Conservation (phyloP, 53 echinoderm and acorn worm species). For the Zoroaster sp. region DNA sequence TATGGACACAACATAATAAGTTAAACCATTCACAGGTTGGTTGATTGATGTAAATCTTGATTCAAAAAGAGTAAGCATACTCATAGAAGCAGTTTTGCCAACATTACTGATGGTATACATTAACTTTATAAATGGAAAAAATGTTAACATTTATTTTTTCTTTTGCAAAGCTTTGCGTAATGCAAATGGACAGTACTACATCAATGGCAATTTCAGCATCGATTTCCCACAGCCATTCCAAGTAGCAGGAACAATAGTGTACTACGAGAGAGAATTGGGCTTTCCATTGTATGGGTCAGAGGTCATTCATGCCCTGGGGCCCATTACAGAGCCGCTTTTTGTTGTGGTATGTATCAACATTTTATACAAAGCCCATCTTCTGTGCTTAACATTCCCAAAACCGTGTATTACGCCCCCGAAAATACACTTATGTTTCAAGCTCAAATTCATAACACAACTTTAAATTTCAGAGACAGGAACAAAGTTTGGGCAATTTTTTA, state of each 20-base stretch:
- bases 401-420: too few relatives aligned
- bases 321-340: constrained; percentile 79
- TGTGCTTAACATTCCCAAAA: neutral
- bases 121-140: too few relatives aligned
- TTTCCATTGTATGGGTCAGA: constrained; percentile 62
- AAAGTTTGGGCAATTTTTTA: too few relatives aligned
- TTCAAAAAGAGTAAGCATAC: too few relatives aligned
- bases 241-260: constrained; percentile 74
- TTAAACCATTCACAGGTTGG: too few relatives aligned
- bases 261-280: constrained; percentile 70
- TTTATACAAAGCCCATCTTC: neutral
- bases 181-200: constrained; percentile 73
- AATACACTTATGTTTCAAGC: neutral
- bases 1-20: too few relatives aligned
- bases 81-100: too few relatives aligned
- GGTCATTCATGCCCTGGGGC: constrained; percentile 78
- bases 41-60: too few relatives aligned
- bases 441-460: too few relatives aligned
- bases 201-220: constrained; percentile 92
- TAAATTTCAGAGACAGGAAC: too few relatives aligned
- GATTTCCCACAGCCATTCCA: constrained; percentile 76
- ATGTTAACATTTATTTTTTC: neutral
- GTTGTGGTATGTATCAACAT: constrained; percentile 84
- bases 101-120: too few relatives aligned
- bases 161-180: constrained; percentile 77